Base-by-base conservation (phyloP, 2,113 vertebrate genomes). In the Carassius carassius region DNA sequence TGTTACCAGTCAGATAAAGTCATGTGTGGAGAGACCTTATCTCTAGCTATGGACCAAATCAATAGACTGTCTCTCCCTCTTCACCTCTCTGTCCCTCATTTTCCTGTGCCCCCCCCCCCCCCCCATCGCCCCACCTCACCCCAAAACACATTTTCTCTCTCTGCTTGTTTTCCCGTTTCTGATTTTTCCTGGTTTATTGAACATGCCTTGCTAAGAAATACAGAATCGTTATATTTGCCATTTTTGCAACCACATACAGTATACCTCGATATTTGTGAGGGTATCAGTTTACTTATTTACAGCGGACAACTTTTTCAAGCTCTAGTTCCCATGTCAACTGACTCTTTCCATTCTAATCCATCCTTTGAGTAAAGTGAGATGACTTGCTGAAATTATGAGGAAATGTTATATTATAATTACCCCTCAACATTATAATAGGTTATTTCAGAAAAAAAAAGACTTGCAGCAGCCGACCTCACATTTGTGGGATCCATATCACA, bases 391-490 rank as follows among this genome's bases (percentile, higher is more conserved):
- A 84, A 89, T 84, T 84, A 77, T 82, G 84, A 56, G 70, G 86
- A 81, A 86, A 89, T 86, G 83, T 86, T 84, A 89, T 87, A 89
- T 89, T 84, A 89, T 89, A 89, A 87, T 89, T 79, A 86, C 78
- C 69, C 17, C 60, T 58, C 62, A 19, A 72, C 41, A 86, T 76
- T 70, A 84, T 81, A 84, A 81, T 84, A 76, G 87, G 56, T n/a
- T n/a, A 54, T 56, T 9, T 23, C 8, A 25, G n/a, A 0, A 32
- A 5, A 78, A 41, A 44, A 44, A 81, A 74, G 23, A 81, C 81
- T 83, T 78, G 77, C 81, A 87, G 80, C 82, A 83, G 58, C 17
- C 49, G 37, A 72, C 63, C 65, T 72, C 76, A 78, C 54, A 78
- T 84, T 85, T 78, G 69, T 84, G 82, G 78, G 78, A 85, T 87